phyloP scores from a whole-genome alignment of 2,888 invertebrate genomes.

The Stenotaenia linearis region DNA sequence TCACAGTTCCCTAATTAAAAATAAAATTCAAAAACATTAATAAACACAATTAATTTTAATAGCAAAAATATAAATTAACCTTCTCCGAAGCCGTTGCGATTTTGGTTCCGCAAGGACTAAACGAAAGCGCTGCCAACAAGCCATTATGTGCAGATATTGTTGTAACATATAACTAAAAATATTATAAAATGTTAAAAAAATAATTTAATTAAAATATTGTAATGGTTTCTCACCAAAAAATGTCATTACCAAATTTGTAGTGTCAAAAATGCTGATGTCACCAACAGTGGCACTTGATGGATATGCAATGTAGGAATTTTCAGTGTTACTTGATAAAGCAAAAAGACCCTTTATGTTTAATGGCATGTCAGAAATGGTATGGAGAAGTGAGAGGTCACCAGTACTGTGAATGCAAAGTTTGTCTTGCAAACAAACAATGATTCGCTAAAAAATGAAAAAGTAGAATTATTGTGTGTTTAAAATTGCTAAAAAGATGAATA shows the following conservation, averaged over 20 bases:
- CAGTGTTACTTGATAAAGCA: slow-evolving; percentile 80
- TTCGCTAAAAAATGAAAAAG: slow-evolving; percentile 58
- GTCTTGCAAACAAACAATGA: slow-evolving; percentile 95
- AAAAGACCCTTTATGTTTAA: slow-evolving; percentile 88
- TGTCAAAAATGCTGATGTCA: slow-evolving; percentile 93
- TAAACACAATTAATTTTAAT: too few relatives aligned
- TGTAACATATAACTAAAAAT: slow-evolving; percentile 56
- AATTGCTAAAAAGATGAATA: too few relatives aligned
- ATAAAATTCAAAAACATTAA: too few relatives aligned
- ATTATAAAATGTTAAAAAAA: too few relatives aligned
- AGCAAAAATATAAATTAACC: slow-evolving; percentile 42
- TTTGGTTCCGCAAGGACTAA: slow-evolving; percentile 71
- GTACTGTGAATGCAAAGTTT: slow-evolving; percentile 97
- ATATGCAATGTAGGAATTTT: slow-evolving; percentile 91
- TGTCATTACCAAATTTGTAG: slow-evolving; percentile 70
- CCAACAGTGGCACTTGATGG: slow-evolving; percentile 90
- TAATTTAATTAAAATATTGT: too few relatives aligned
- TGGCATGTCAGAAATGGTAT: slow-evolving; percentile 96
- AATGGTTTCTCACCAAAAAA: neutral
- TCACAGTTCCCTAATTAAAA: slow-evolving; percentile 92
- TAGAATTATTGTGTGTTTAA: too few relatives aligned
- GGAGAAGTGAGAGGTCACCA: slow-evolving; percentile 94
- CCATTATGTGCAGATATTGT: slow-evolving; percentile 97
- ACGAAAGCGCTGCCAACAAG: slow-evolving; percentile 89
- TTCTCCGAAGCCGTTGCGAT: slow-evolving; percentile 54